Conservation (phyloP, 1,140 invertebrate species). For the Maconellicoccus hirsutus region DNA sequence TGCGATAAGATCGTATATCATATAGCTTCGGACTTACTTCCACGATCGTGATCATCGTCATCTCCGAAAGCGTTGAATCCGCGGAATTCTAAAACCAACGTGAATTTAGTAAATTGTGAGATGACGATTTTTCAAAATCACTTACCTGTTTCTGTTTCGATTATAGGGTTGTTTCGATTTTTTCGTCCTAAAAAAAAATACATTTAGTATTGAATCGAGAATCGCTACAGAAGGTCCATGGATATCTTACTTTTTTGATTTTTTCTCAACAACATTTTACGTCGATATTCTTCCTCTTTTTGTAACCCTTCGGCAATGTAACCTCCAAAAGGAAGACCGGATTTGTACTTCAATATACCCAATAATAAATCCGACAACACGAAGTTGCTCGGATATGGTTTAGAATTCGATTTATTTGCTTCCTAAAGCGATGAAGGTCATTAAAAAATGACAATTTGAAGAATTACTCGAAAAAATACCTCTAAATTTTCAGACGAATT, state of each 20-base stretch:
- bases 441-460: background rate
- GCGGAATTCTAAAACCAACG: conserved; percentile 13
- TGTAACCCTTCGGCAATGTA: background rate
- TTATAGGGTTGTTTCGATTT: background rate
- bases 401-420: background rate
- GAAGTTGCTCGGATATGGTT: background rate
- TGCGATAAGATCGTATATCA: background rate
- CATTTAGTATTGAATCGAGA: background rate
- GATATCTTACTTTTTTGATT: background rate
- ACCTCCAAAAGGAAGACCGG: background rate
- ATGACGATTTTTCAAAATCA: background rate
- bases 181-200: background rate
- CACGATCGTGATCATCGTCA: background rate
- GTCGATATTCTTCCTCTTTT: background rate
- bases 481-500: background rate
- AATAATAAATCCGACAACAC: background rate
- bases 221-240: background rate
- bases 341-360: background rate
- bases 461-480: background rate
- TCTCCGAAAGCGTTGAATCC: conserved; percentile 23
- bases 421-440: background rate
- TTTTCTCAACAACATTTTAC: background rate
- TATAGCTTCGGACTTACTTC: background rate
- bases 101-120: background rate
- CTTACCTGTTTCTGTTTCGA: background rate